Base-by-base conservation (phyloP, 2,113 vertebrate species). In the Siphamia tubifer region DNA sequence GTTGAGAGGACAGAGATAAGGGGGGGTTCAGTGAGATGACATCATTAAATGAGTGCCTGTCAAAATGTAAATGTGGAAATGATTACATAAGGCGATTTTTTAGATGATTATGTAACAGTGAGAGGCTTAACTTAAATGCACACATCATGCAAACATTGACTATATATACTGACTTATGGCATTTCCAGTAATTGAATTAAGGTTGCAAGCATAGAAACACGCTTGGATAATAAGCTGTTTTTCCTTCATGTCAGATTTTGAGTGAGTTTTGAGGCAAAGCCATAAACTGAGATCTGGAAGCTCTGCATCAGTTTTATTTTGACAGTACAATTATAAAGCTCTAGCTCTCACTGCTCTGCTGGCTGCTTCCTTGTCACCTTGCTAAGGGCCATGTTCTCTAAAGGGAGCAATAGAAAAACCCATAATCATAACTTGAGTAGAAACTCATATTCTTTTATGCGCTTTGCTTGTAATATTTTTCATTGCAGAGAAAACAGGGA, bases 301-400 rank as follows among this genome's bases (percentile, higher is more conserved):
- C 82, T 60, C 56, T 86, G 61, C 80, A 86, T 90, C 83, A 88
- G 65, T 88, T 90, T 90, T 89, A 90, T 88, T 72, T 79, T 79
- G 84, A 83, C 83, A 87, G 74, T 68, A 81, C 77, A 83, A 89
- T 90, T 84, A 86, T 86, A 72, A 90, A 84, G 77, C 82, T 74
- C 55, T 68, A 17, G 56, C 74, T 85, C 81, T 66, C 77, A 73
- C 71, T 40, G 74, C 73, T 70, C 4, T 69, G 71, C 53, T 60
- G 53, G 77, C 65, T 38, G 71, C 71, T 64, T 77, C 53, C 71
- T 63, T 36, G 84, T 86, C 86, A 84, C 74, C 84, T 84, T 78
- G 86, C 88, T 82, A 62, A 68, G 77, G 83, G 79, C 81, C 81
- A 36, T 4, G 57, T 64, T 64, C 74, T 83, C 84, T 64, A 64